Conservation (phyloP, 2,888 invertebrate genomes). For the Frankliniella fusca region DNA sequence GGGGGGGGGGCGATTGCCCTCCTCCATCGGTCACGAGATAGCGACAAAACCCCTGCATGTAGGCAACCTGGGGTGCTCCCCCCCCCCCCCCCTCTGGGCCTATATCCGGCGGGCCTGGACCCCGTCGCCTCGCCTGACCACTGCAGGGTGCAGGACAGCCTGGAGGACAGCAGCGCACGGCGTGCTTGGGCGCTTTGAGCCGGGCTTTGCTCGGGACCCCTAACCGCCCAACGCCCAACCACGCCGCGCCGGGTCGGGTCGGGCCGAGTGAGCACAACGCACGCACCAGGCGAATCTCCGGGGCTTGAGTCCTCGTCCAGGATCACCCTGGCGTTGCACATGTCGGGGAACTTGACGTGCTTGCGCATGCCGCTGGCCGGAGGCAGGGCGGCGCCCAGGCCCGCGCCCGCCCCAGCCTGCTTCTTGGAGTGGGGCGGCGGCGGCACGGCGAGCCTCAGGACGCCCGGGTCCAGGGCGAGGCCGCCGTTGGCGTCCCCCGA, state of each 20-base stretch:
- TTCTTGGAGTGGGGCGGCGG: conserved; percentile 55
- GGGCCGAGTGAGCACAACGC: neutral
- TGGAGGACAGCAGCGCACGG: too few species aligned
- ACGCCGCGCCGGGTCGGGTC: too few species aligned
- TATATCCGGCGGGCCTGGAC: too few species aligned
- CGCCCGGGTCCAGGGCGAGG: neutral
- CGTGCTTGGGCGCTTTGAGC: too few species aligned
- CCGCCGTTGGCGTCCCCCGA: conserved; percentile 46
- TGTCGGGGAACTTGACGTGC: conserved; percentile 59
- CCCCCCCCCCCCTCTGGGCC: too few species aligned
- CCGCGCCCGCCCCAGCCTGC: conserved; percentile 46
- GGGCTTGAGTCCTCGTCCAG: conserved; percentile 15
- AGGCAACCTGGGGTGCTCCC: too few species aligned
- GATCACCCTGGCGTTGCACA: conserved; percentile 9
- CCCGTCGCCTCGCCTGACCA: too few species aligned
- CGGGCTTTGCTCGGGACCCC: too few species aligned
- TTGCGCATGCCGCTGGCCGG: conserved; percentile 52
- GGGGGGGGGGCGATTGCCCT: too few species aligned
- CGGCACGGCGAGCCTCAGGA: conserved; percentile 43
- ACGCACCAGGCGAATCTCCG: neutral
- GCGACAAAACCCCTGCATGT: too few species aligned
- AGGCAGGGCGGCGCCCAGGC: neutral
- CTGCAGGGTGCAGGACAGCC: too few species aligned
- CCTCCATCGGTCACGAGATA: too few species aligned
- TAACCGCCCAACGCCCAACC: neutral